These are phyloP conservation scores for Neria commutata DNA, from an alignment of 2,888 invertebrate species.

Conservation along the genomic window DNA sequence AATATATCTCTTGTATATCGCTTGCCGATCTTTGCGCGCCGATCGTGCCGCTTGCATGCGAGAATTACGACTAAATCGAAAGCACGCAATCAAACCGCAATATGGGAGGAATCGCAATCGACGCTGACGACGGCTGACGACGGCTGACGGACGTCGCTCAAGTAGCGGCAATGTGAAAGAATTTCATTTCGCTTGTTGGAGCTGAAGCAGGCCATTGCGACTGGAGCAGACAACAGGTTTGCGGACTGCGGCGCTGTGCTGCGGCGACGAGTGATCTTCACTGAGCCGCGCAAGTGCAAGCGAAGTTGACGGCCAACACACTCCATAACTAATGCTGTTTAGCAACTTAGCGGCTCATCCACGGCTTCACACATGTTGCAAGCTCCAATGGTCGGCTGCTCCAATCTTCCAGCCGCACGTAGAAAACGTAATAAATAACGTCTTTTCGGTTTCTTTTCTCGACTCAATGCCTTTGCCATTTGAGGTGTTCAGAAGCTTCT, in stretches of 20 bases:
- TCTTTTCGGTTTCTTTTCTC: not conserved
- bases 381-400: not conserved
- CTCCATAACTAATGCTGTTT: too few species aligned
- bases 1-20: constrained; percentile 17
- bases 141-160: not conserved
- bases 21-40: constrained; percentile 23
- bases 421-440: not conserved
- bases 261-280: too few species aligned
- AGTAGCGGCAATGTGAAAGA: not conserved
- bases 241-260: too few species aligned
- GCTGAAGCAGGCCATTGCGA: not conserved
- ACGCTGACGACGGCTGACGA: not conserved
- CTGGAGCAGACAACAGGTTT: too few species aligned
- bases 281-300: too few species aligned
- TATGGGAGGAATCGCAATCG: constrained; percentile 7
- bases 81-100: constrained; percentile 42
- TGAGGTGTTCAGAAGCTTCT: not conserved
- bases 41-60: constrained; percentile 46
- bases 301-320: too few species aligned
- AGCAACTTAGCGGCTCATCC: not conserved
- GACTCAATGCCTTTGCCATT: not conserved
- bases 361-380: not conserved
- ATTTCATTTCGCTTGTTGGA: not conserved
- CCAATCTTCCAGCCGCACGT: not conserved
- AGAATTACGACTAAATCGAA: constrained; percentile 53